A percentile compares a stretch with the other conserved stretches of the same genome.
Conservation (phyloP, 2,797 vertebrate genomes). For the Crocidura indochinensis region DNA sequence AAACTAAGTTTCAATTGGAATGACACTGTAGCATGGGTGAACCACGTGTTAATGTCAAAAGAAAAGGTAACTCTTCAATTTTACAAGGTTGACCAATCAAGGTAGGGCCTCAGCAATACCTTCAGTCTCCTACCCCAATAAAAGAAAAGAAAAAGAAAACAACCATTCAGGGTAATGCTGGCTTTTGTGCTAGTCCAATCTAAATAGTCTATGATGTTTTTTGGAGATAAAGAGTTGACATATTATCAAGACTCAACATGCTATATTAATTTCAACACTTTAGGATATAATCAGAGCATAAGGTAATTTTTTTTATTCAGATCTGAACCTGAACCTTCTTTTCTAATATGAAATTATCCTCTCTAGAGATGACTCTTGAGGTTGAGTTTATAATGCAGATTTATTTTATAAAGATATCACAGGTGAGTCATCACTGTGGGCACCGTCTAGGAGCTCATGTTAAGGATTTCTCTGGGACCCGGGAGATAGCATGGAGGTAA, state of each 20-base stretch:
- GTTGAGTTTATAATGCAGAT: not conserved
- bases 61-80: not conserved
- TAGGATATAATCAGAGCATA: not conserved
- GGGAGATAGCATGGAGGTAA: no score
- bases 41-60: not conserved
- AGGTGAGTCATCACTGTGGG: not conserved
- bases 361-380: not conserved
- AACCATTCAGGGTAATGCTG: not conserved
- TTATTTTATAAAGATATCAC: slow-evolving; percentile 17
- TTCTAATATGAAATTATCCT: not conserved
- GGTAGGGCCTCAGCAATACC: no score
- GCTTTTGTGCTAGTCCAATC: not conserved
- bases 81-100: not conserved
- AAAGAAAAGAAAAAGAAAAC: not conserved
- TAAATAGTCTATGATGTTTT: not conserved
- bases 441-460: not conserved
- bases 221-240: not conserved
- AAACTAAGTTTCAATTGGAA: not conserved
- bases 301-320: not conserved
- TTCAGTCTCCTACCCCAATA: no score
- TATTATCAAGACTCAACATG: not conserved
- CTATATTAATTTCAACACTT: slow-evolving; percentile 2
- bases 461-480: not conserved
- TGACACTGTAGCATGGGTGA: no score
- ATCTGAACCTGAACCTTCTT: not conserved